Percentiles rank a stretch among this genome's conserved stretches.
Conservation (phyloP, 1,140 invertebrate species). For the Onthophagus taurus region DNA sequence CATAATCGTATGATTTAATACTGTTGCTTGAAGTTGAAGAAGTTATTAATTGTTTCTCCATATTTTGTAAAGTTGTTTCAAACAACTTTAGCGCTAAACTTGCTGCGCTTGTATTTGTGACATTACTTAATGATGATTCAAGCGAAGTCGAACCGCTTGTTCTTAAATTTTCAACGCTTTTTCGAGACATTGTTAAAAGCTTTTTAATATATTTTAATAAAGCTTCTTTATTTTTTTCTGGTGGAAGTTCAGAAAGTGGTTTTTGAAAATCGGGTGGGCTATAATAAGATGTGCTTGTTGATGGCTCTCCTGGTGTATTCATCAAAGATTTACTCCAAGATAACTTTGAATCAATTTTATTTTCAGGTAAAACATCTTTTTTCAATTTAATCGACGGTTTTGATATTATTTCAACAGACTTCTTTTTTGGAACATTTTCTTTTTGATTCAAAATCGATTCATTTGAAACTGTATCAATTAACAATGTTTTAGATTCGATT, state of each 20-base stretch:
- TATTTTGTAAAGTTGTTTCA: no score
- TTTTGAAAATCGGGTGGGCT: conserved; percentile 29
- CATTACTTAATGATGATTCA: conserved; percentile 41
- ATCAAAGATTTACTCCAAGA: no score
- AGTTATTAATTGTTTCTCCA: conserved; percentile 20
- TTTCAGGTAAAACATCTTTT: no score
- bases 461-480: no score
- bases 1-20: conserved; percentile 6
- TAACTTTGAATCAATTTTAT: no score
- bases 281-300: conserved; percentile 31
- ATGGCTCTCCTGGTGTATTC: no score
- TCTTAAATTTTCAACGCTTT: conserved; percentile 41
- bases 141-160: no score
- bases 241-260: background rate
- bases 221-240: background rate
- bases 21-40: conserved; percentile 17
- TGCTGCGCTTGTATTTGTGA: conserved; percentile 43
- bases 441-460: background rate
- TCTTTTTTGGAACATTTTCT: background rate
- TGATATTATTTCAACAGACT: background rate
- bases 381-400: conserved; percentile 6
- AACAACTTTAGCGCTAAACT: no score
- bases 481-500: background rate
- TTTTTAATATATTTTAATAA: conserved; percentile 42
- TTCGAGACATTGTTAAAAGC: conserved; percentile 41